phyloP scores from a whole-genome alignment of 2,113 vertebrate species.

The Callaeas wilsoni region DNA sequence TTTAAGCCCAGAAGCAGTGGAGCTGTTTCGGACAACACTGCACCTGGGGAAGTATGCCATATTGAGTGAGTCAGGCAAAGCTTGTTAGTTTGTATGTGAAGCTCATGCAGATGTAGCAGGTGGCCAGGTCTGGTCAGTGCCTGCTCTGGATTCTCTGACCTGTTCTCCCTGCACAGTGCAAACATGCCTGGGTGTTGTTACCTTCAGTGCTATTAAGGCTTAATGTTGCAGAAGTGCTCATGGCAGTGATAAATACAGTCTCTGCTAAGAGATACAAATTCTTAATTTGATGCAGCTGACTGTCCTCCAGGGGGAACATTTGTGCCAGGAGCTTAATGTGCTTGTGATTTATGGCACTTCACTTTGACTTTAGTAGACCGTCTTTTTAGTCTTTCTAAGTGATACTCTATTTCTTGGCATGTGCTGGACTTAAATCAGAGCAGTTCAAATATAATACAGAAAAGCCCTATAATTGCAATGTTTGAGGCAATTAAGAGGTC shows the following conservation, averaged over 20 bases:
- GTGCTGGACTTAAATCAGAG: neutral
- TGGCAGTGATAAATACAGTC: neutral
- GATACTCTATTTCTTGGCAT: neutral
- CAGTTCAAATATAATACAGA: neutral
- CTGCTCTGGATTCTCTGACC: neutral
- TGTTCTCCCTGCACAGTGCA: neutral
- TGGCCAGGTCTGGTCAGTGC: neutral
- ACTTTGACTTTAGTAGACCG: neutral
- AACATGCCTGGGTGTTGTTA: neutral
- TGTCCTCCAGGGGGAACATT: neutral
- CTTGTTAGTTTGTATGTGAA: neutral
- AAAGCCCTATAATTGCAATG: accelerated
- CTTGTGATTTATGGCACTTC: neutral
- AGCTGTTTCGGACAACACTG: neutral
- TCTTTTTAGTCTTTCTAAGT: neutral
- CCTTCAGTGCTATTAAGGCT: neutral
- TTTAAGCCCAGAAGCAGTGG: neutral
- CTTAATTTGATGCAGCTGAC: neutral
- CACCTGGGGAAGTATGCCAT: neutral
- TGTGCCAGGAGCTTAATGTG: neutral
- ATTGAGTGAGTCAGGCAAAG: neutral
- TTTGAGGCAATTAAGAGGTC: neutral
- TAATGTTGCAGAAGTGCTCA: neutral
- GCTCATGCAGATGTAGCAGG: neutral
- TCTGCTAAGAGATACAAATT: neutral